Conservation (phyloP, 2,797 vertebrate species). For the Fistularia tabacaria region DNA sequence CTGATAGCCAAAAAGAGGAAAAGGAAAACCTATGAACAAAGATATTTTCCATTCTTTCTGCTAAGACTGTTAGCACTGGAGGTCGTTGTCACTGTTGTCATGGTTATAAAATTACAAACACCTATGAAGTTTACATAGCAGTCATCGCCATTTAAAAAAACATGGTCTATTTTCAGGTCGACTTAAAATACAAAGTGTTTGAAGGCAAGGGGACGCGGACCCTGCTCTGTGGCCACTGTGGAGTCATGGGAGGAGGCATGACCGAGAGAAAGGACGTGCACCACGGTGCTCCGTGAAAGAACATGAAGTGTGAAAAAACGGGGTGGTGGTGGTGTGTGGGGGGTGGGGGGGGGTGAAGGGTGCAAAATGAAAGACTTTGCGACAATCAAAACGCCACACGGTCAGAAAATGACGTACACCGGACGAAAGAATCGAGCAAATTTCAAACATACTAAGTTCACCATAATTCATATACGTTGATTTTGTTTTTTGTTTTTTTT, state of each 20-base stretch:
- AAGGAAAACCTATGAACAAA: slow-evolving; percentile 68
- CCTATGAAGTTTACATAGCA: slow-evolving; percentile 88
- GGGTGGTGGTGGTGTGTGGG: no score
- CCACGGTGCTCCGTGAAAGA: slow-evolving; percentile 70
- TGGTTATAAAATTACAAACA: slow-evolving; percentile 98
- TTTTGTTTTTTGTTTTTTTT: slow-evolving; percentile 64
- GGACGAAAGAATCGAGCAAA: slow-evolving; percentile 79
- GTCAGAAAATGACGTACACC: slow-evolving; percentile 73
- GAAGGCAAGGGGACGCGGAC: slow-evolving; percentile 66
- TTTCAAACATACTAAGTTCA: slow-evolving; percentile 80
- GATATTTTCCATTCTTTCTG: slow-evolving; percentile 82
- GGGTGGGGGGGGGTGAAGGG: no score
- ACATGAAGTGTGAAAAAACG: slow-evolving; percentile 40
- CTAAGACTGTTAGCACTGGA: slow-evolving; percentile 85
- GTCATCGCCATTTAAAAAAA: slow-evolving; percentile 90
- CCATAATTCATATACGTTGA: slow-evolving; percentile 71
- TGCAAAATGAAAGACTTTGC: slow-evolving; percentile 59
- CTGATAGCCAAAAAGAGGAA: slow-evolving; percentile 62
- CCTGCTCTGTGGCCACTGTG: slow-evolving; percentile 65
- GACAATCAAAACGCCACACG: slow-evolving; percentile 73
- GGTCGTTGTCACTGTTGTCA: slow-evolving; percentile 81
- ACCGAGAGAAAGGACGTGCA: slow-evolving; percentile 74
- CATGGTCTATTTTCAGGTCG: slow-evolving; percentile 75
- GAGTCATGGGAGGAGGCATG: slow-evolving; percentile 70
- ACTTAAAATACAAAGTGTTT: slow-evolving; percentile 78